phyloP scores from a whole-genome alignment of 2,113 vertebrate genomes.

The Morone chrysops region DNA sequence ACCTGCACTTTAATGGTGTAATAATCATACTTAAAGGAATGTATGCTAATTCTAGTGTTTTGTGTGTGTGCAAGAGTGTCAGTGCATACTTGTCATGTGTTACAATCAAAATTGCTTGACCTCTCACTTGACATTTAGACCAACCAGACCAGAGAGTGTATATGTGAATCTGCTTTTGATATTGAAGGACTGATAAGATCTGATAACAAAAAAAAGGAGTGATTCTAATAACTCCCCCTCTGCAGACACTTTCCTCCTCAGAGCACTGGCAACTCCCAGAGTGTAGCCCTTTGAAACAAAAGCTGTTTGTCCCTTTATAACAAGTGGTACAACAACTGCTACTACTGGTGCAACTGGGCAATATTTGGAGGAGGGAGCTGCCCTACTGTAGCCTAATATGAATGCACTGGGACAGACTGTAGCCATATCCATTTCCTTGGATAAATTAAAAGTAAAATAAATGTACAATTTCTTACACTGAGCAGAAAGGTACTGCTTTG shows the following conservation, averaged over 20 bases:
- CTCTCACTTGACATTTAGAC: constrained; percentile 68
- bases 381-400: too few relatives aligned
- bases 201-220: constrained; percentile 20
- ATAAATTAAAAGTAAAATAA: constrained; percentile 27
- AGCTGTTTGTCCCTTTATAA: background rate
- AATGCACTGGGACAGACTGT: background rate
- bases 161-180: constrained; percentile 50
- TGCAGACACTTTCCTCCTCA: background rate
- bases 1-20: background rate
- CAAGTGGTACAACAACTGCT: background rate
- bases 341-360: background rate
- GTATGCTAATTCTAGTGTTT: background rate
- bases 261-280: background rate
- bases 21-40: constrained; percentile 1
- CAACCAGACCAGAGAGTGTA: constrained; percentile 13
- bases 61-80: background rate
- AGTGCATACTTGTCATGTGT: background rate
- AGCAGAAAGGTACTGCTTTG: constrained; percentile 27
- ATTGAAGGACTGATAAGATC: constrained; percentile 29
- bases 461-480: background rate
- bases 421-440: background rate
- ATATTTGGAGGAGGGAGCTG: background rate
- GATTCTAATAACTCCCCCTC: constrained; percentile 31
- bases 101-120: background rate
- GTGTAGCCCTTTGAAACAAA: background rate